Conservation (phyloP, 2,888 invertebrate genomes). For the Athalia cordata region DNA sequence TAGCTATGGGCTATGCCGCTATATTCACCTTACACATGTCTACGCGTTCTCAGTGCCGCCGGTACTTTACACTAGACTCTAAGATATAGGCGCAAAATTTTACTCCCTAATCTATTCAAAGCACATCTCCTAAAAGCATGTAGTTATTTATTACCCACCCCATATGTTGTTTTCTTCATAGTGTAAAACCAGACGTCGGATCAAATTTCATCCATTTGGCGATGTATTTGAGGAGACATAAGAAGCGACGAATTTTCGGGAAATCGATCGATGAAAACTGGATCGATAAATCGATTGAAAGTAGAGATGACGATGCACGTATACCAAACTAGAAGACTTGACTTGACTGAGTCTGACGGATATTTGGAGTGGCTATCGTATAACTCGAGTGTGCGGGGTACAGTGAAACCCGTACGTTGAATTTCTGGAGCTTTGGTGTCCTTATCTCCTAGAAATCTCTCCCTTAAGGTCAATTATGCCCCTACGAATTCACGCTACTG, state of each 20-base stretch:
- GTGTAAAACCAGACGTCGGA: too few species aligned
- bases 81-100: too few species aligned
- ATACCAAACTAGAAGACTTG: neutral
- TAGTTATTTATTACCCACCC: too few species aligned
- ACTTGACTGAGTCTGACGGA: neutral
- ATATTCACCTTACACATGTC: neutral
- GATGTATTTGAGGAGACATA: too few species aligned
- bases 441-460: constrained; percentile 41
- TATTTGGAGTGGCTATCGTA: constrained; percentile 33
- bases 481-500: constrained; percentile 49
- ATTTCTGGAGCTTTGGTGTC: constrained; percentile 5
- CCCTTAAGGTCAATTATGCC: constrained; percentile 46
- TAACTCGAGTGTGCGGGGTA: constrained; percentile 15
- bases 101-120: too few species aligned
- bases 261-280: neutral
- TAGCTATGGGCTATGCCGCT: neutral
- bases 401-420: constrained; percentile 30
- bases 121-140: too few species aligned
- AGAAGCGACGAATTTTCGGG: too few species aligned
- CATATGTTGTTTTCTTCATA: too few species aligned
- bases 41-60: too few species aligned
- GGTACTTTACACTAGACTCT: too few species aligned
- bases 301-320: neutral
- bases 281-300: neutral
- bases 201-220: too few species aligned